Base-by-base conservation (phyloP, 2,113 vertebrate genomes). In the Sylvilagus bachmani region DNA sequence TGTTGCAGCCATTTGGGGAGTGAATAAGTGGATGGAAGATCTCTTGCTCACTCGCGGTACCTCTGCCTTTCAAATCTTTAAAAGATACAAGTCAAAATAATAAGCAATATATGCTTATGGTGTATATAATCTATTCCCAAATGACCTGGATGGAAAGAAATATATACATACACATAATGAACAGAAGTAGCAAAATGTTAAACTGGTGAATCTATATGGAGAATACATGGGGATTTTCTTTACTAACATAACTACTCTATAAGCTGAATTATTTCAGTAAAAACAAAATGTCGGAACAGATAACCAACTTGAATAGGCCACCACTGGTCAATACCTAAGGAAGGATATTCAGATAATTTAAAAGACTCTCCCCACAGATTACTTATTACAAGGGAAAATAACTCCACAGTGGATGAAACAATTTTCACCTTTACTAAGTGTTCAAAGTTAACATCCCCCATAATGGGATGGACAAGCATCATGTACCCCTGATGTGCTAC, bases 211-310 rank as follows among this genome's bases (percentile, higher is more conserved):
- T 80, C 51, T 31, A 89, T 17, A 24, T 51, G 7, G 62, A 74
- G 55, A 74, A 3, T 66, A 91, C 8, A 16, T 38, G 19, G n/a
- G 9, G 82, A 66, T 71, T 31, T 82, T 85, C 36, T 71, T 53
- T 53, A 92, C 64, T 83, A 69, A 25, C 79, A 4, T 61, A 92
- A 84, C 58, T 67, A 86, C 36, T 49, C 95, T 77, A 13, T 70
- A 90, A 96, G 21, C 27, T 89, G 38, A 96, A 92, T 78, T 78
- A 89, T 70, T 94, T 80, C 38, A 90, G 73, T 61, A 64, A 83
- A 55, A 75, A 84, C 22, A 44, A 95, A 33, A 36, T 69, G 22
- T 88, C 24, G 55, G 88, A 91, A 86, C 2, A 89, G 31, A 77
- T 3, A 24, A 24, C 16, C 64, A 86, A 84, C 22, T 27, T 86